phyloP scores from a whole-genome alignment of 92 coral and sea anemone genomes.

The Heteractis magnifica region DNA sequence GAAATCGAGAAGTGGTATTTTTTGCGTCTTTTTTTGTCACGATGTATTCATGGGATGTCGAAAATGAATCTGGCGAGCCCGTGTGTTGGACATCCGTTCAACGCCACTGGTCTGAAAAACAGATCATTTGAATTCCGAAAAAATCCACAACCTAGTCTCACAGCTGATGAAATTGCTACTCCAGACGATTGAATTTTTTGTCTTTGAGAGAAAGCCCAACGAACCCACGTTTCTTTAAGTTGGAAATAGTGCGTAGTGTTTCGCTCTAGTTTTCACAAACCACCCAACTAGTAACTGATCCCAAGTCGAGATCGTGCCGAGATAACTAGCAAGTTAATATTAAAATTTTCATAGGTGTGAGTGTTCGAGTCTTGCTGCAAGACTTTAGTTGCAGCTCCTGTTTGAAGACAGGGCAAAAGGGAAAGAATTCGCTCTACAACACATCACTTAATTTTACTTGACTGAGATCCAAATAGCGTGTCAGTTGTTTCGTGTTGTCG shows the following conservation, averaged over 20 bases:
- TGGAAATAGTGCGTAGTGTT: constrained; percentile 11
- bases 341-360: constrained; percentile 25
- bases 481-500: constrained; percentile 28
- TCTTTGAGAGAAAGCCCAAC: neutral
- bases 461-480: constrained; percentile 21
- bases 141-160: neutral
- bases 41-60: constrained; percentile 36
- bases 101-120: constrained; percentile 23
- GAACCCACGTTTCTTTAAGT: neutral
- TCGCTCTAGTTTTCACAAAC: constrained; percentile 9
- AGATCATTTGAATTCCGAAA: neutral
- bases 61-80: constrained; percentile 5
- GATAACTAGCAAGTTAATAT: constrained; percentile 29
- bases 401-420: neutral
- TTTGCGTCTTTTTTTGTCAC: constrained; percentile 14
- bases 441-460: neutral
- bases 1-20: constrained; percentile 3
- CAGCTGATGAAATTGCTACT: neutral
- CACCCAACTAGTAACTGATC: constrained; percentile 29
- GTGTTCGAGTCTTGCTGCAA: constrained; percentile 13
- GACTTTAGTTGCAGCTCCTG: neutral
- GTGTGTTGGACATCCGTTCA: constrained; percentile 27
- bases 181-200: neutral
- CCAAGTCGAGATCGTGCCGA: constrained; percentile 50
- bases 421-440: neutral